phyloP scores from a whole-genome alignment of 2,797 vertebrate genomes.

The Gouania willdenowi region DNA sequence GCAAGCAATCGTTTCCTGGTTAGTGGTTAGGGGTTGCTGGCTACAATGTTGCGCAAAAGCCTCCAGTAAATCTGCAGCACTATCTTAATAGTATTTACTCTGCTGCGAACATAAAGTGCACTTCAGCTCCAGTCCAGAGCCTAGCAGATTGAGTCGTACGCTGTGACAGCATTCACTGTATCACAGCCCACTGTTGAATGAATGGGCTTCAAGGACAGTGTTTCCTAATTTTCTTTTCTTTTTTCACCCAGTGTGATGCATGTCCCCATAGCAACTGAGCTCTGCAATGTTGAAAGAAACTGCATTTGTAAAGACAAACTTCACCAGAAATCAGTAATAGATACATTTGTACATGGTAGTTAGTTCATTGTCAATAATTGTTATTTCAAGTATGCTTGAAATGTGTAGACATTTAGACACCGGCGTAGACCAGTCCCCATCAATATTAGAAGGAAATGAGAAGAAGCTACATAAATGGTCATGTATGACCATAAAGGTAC shows the following conservation, averaged over 20 bases:
- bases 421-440: no score
- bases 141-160: conserved; percentile 12
- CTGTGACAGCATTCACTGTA: conserved; percentile 26
- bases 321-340: no score
- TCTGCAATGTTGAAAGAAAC: conserved; percentile 38
- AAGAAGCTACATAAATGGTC: no score
- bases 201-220: conserved; percentile 61
- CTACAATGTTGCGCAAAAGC: conserved; percentile 2
- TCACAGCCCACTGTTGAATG: conserved; percentile 31
- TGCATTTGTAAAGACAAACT: conserved; percentile 27
- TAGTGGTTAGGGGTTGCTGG: not conserved
- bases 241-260: conserved; percentile 19
- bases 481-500: no score
- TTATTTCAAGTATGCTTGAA: no score
- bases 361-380: no score
- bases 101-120: conserved; percentile 28
- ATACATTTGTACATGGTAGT: no score
- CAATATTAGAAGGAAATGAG: no score
- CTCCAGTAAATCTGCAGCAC: conserved; percentile 19
- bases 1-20: not conserved
- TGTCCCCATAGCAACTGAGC: conserved; percentile 66
- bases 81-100: conserved; percentile 29
- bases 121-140: conserved; percentile 9
- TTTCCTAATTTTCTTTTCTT: conserved; percentile 46
- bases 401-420: no score